Percentiles rank a stretch among this genome's conserved stretches.
phyloP scores from a whole-genome alignment of 2,113 vertebrate species.

The Ceyx margarethae region DNA sequence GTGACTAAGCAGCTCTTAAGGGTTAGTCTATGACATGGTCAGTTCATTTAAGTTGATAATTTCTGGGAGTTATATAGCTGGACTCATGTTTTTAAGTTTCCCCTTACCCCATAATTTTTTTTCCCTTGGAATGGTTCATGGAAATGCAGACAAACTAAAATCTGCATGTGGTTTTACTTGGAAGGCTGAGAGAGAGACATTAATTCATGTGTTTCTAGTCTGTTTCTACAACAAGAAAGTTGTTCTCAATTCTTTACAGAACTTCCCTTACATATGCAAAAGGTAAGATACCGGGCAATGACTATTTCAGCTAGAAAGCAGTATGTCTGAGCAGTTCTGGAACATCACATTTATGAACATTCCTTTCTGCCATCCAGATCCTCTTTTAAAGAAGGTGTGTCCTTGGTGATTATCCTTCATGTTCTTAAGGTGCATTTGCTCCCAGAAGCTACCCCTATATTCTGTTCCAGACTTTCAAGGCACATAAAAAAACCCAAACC shows the following conservation, averaged over 20 bases:
- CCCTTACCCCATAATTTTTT: neutral
- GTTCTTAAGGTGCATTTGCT: neutral
- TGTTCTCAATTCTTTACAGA: neutral
- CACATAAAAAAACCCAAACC: neutral
- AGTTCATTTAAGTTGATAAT: neutral
- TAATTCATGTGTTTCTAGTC: neutral
- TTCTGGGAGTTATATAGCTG: neutral
- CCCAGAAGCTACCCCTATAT: neutral
- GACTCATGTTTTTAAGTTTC: neutral
- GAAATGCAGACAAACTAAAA: neutral
- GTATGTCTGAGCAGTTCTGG: neutral
- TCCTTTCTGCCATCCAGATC: neutral
- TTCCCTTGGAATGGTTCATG: neutral
- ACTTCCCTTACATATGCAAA: neutral
- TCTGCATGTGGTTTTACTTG: constrained; percentile 15
- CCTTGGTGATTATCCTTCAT: neutral
- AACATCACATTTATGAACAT: neutral
- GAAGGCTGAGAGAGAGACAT: neutral
- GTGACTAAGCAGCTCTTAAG: constrained; percentile 11
- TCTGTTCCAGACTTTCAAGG: neutral
- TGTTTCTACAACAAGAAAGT: neutral
- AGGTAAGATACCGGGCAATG: neutral
- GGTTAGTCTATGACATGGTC: neutral
- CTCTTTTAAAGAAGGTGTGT: neutral
- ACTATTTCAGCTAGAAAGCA: neutral